Conservation (phyloP, 2,797 vertebrate genomes). For the Amblyraja radiata region DNA sequence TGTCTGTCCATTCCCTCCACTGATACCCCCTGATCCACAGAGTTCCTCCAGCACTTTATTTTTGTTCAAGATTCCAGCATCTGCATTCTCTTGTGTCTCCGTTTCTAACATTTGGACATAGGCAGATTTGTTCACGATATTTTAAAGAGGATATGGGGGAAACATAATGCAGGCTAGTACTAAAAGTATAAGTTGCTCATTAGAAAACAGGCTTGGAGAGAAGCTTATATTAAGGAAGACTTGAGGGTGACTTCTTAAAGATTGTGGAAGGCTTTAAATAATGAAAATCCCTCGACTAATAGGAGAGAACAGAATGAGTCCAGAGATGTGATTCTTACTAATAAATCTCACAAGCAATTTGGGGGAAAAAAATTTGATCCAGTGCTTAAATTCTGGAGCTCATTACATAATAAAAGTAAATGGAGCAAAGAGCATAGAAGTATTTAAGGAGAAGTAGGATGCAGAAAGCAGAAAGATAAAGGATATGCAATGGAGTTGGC, state of each 20-base stretch:
- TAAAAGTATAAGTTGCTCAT: not conserved
- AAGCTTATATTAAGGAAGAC: not conserved
- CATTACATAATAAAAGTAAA: too few relatives aligned
- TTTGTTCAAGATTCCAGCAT: too few relatives aligned
- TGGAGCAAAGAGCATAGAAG: not conserved
- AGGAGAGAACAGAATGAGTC: not conserved
- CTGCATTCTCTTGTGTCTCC: too few relatives aligned
- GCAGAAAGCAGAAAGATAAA: not conserved
- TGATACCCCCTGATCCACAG: too few relatives aligned
- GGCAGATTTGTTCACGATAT: not conserved
- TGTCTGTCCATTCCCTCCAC: too few relatives aligned
- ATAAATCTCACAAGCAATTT: not conserved
- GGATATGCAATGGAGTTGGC: not conserved
- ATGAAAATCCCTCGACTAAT: not conserved
- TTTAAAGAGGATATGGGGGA: not conserved
- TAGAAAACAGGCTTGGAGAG: not conserved
- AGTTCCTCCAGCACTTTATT: too few relatives aligned
- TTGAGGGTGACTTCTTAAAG: not conserved
- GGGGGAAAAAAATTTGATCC: not conserved
- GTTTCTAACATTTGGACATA: not conserved
- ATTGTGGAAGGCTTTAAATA: not conserved
- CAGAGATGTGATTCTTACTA: not conserved
- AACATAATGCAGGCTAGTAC: not conserved
- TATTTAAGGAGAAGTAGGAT: not conserved
- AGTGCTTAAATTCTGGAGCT: not conserved